Conservation (phyloP, 2,888 invertebrate species). For the Polylopha cassiicola region DNA sequence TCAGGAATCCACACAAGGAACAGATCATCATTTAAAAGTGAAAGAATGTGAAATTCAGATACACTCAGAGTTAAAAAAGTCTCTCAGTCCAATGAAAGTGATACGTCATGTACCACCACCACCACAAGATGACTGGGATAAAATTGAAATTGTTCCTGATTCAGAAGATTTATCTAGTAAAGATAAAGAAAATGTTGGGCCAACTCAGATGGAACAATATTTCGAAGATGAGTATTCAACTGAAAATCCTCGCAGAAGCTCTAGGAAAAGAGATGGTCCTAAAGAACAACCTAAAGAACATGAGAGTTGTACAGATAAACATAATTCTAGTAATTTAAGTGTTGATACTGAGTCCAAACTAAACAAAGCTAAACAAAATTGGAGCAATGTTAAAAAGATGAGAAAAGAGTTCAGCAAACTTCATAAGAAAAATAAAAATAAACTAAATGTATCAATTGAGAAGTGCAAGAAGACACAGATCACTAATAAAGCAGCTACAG, state of each 20-base stretch:
- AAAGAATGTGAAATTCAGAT: constrained; percentile 50
- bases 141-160: constrained; percentile 57
- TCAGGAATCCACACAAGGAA: constrained; percentile 41
- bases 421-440: constrained; percentile 56
- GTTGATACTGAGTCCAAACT: constrained; percentile 42
- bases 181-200: constrained; percentile 45
- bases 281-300: constrained; percentile 29
- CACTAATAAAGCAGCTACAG: constrained; percentile 27
- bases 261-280: constrained; percentile 48
- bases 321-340: constrained; percentile 39
- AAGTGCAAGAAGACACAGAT: constrained; percentile 57
- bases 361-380: constrained; percentile 48
- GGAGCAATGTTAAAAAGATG: constrained; percentile 68
- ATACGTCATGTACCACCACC: constrained; percentile 35
- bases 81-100: constrained; percentile 35
- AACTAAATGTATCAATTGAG: constrained; percentile 69
- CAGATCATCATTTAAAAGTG: constrained; percentile 35
- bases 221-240: constrained; percentile 45
- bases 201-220: constrained; percentile 52
- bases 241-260: constrained; percentile 56
- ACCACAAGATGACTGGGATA: constrained; percentile 65
- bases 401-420: constrained; percentile 65
- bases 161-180: constrained; percentile 35
- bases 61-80: constrained; percentile 41
- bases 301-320: constrained; percentile 35